Base-by-base conservation (phyloP, 2,888 invertebrate genomes). In the Lordiphosa andalusiaca region DNA sequence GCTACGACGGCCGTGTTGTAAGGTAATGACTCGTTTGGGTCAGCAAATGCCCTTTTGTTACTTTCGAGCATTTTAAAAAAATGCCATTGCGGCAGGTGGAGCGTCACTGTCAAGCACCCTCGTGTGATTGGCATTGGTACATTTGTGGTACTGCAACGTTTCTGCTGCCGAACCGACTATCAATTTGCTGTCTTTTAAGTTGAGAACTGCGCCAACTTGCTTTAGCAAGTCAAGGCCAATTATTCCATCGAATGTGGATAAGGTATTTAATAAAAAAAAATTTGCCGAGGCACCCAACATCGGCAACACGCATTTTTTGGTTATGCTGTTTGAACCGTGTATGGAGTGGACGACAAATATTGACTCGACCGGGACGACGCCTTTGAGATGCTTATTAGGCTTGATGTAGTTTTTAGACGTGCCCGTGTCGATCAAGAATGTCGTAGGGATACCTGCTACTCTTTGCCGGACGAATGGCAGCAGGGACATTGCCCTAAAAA, bases 401-500 rank as follows among this genome's bases (percentile, higher is more conserved):
- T 39, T 39, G 6, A 39, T 9, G 16, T 39, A 39, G 4, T 39
- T 39, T 9, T 39, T 39, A 19, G 39, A 19, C 3, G n/a, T n/a
- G n/a, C n/a, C n/a, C n/a, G n/a, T n/a, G n/a, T n/a, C n/a, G n/a
- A n/a, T n/a, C n/a, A n/a, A n/a, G n/a, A n/a, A n/a, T n/a, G n/a
- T n/a, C n/a, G n/a, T n/a, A n/a, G n/a, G n/a, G n/a, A n/a, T n/a
- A 9, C 9, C 9, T 13, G 39, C 39, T 39, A 16, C 3, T 19
- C 19, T 7, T 9, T 9, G 39, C 39, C 7, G 19, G 4, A 39
- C 4, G 13, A 16, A 39, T 10, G 39, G 39, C 39, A 39, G 9
- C 39, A 19, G 39, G 19, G 39, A 39, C 39, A 2, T 39, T 19
- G 10, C 30, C 9, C 9, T 39, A 39, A 39, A 39, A 39, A 39